These are phyloP conservation scores for Thecophora atra DNA, from an alignment of 2,888 invertebrate species.

Conservation along the genomic window DNA sequence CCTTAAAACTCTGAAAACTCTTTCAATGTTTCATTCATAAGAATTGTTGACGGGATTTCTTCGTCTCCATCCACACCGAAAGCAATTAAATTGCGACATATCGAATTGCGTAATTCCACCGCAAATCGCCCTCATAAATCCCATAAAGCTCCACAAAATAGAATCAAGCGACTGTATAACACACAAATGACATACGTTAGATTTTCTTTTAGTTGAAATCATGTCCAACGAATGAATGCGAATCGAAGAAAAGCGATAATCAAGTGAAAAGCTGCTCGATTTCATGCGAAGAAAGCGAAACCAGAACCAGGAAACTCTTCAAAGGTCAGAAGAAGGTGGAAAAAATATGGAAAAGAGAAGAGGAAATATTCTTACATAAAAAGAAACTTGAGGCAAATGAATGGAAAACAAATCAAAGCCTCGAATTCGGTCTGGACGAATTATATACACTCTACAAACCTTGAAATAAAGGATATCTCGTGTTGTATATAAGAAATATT, in stretches of 20 bases:
- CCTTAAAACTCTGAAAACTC: no score
- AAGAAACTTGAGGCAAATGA: neutral
- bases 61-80: neutral
- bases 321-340: neutral
- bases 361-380: no score
- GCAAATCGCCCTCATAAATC: conserved; percentile 16
- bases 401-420: conserved; percentile 9
- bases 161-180: conserved; percentile 16
- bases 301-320: neutral
- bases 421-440: no score
- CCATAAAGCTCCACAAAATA: conserved; percentile 9
- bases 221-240: conserved; percentile 1
- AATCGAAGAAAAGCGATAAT: conserved; percentile 26
- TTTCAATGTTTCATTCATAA: no score
- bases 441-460: no score
- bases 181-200: neutral
- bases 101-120: conserved; percentile 7
- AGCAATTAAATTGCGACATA: conserved; percentile 4
- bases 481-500: no score
- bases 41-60: no score
- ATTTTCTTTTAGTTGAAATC: neutral
- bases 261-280: conserved; percentile 23
- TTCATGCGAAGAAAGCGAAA: neutral
- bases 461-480: no score
- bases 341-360: neutral